Evolutionary conservation across 2,113 vertebrate genomes (phyloP).

Genomic region (Synodontis membranacea): DNA sequence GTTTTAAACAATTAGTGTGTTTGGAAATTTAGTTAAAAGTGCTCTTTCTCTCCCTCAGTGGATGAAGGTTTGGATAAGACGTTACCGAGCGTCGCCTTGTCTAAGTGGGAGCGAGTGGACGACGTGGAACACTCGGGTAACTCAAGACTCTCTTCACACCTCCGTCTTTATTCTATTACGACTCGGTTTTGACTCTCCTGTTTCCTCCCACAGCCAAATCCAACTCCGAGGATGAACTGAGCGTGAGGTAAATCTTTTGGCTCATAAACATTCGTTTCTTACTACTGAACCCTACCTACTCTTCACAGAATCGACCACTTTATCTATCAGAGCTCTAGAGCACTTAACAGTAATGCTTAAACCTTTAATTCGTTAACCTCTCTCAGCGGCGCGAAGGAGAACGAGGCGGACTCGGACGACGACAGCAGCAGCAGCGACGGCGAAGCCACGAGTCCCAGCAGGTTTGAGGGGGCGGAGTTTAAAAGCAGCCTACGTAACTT

Average conservation of each 20-base stretch:
- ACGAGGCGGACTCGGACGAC: slow-evolving; percentile 61
- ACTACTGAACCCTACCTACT: neutral
- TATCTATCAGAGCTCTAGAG: neutral
- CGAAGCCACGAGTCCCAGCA: slow-evolving; percentile 64
- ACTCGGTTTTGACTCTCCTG: slow-evolving; percentile 21
- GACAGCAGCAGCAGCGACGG: slow-evolving; percentile 65
- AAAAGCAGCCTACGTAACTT: slow-evolving; percentile 72
- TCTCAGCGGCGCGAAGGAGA: slow-evolving; percentile 60
- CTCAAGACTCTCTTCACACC: neutral
- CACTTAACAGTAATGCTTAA: neutral
- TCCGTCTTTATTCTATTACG: neutral
- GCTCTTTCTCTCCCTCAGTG: slow-evolving; percentile 54
- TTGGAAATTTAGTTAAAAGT: neutral
- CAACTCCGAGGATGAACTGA: slow-evolving; percentile 60
- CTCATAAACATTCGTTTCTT: neutral
- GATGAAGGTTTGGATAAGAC: slow-evolving; percentile 64
- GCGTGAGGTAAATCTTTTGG: slow-evolving; percentile 58
- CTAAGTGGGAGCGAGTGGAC: slow-evolving; percentile 76
- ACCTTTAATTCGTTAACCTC: neutral
- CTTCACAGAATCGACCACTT: neutral
- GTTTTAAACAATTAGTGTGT: neutral
- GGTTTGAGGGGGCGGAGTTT: slow-evolving; percentile 71
- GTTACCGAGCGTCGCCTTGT: slow-evolving; percentile 69
- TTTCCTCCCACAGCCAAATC: slow-evolving; percentile 64
- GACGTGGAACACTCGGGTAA: slow-evolving; percentile 67